phyloP scores from a whole-genome alignment of 2,888 invertebrate species.

The Seira musarum region DNA sequence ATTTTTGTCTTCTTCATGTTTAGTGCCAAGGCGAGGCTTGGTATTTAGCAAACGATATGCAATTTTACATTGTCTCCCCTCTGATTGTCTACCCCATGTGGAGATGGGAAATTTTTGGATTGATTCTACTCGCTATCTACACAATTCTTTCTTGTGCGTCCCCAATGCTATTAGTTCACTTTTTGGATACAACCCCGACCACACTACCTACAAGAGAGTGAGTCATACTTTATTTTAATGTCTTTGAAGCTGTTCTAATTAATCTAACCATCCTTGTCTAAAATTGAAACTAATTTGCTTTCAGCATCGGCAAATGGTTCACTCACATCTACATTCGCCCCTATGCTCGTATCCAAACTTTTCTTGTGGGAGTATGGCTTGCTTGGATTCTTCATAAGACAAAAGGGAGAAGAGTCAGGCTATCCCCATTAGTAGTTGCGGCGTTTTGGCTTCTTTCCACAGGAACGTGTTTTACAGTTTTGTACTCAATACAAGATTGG shows the following conservation, averaged over 20 bases:
- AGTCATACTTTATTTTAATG: slow-evolving; percentile 24
- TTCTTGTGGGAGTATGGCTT: slow-evolving; percentile 69
- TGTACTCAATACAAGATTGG: slow-evolving; percentile 61
- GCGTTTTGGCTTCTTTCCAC: slow-evolving; percentile 60
- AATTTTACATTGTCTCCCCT: slow-evolving; percentile 65
- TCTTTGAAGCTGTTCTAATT: not conserved
- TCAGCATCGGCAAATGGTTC: slow-evolving; percentile 42
- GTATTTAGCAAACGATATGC: slow-evolving; percentile 69
- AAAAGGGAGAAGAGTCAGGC: slow-evolving; percentile 48
- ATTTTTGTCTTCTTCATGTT: not conserved
- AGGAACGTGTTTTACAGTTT: slow-evolving; percentile 43
- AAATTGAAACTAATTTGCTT: slow-evolving; percentile 5
- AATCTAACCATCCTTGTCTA: not conserved
- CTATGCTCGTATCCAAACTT: slow-evolving; percentile 67
- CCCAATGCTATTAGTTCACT: slow-evolving; percentile 46
- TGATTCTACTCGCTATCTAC: slow-evolving; percentile 74
- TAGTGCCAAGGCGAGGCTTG: slow-evolving; percentile 65
- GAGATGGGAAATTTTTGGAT: slow-evolving; percentile 74
- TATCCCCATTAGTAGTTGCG: slow-evolving; percentile 26
- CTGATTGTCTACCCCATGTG: slow-evolving; percentile 62
- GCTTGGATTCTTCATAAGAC: slow-evolving; percentile 67
- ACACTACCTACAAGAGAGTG: slow-evolving; percentile 55
- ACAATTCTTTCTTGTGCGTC: slow-evolving; percentile 43
- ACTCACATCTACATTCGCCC: slow-evolving; percentile 67
- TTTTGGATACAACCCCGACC: slow-evolving; percentile 46